Evolutionary conservation across 35 echinoderm and acorn worm species (phyloP).

Genomic region (Amphiura filiformis): DNA sequence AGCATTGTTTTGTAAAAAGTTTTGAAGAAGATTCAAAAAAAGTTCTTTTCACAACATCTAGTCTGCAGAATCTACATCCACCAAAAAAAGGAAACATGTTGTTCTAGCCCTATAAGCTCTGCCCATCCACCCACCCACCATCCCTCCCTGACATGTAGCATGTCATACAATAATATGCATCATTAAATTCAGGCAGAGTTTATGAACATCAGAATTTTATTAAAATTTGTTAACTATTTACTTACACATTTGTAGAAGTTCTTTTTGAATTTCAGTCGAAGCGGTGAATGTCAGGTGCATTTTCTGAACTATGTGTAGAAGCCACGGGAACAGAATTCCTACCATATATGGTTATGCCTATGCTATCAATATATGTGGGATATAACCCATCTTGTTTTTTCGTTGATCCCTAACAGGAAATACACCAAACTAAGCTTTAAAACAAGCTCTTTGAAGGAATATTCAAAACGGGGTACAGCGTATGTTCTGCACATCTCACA

Average conservation of each 20-base stretch:
- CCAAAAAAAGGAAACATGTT: background rate
- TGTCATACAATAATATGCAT: background rate
- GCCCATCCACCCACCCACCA: background rate
- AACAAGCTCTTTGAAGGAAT: too few relatives aligned
- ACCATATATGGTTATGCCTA: too few relatives aligned
- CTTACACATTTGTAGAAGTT: background rate
- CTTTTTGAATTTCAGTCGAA: too few relatives aligned
- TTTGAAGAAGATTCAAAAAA: background rate
- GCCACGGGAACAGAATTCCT: too few relatives aligned
- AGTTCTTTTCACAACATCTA: background rate
- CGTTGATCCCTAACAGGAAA: too few relatives aligned
- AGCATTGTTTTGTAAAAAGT: background rate
- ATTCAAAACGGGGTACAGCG: too few relatives aligned
- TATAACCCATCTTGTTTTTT: too few relatives aligned
- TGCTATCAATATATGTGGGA: too few relatives aligned
- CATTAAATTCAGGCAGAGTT: background rate
- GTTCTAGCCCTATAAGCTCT: background rate
- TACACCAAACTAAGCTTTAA: too few relatives aligned
- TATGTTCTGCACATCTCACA: too few relatives aligned
- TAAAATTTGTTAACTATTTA: slow-evolving; percentile 10
- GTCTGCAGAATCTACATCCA: background rate
- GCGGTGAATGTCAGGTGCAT: too few relatives aligned
- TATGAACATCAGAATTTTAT: slow-evolving; percentile 12
- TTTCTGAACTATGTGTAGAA: too few relatives aligned
- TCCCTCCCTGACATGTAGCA: background rate